Base-by-base conservation (phyloP, 2,888 invertebrate genomes). In the Epinotia bilunana region DNA sequence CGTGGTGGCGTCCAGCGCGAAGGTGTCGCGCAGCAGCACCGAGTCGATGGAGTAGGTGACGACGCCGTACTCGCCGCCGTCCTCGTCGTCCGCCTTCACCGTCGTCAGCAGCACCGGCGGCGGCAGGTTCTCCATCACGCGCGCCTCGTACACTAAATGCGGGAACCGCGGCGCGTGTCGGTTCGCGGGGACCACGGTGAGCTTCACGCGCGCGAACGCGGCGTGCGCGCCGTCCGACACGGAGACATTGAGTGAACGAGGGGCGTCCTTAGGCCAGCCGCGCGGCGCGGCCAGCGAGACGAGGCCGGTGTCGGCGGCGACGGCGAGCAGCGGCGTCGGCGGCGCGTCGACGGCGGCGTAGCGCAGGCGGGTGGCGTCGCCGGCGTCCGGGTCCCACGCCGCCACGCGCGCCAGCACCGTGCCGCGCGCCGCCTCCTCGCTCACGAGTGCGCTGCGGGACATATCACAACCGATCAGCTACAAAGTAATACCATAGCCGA, bases 171-270 rank as follows among this genome's bases (percentile, higher is more conserved):
- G 99, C 80, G 97, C 87, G 96, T 95, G 80, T 95, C 94, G 84
- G 93, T 99, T 99, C 77, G 97, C 96, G 11, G 98, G 96, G 76
- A 97, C 92, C 78, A 97, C 95, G 83, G 97, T 95, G 67, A 98
- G 96, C 92, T 97, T 97, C 18, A 98, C 95, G 79, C 97, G 94
- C 1, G 98, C 96, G 90, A 97, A 99, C 79, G 96, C 97, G 9
- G 98, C 98, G 92, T 98, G 99, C 55, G 99, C 98, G 49, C 99
- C 99, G 93, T 99, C 99, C 73, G 98, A 98, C 57, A 98, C 99
- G 1, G 99, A 99, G 49, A 99, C 96, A 93, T 99, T 99, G 76
- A 99, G 95, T 79, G 90, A 87, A 83, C 92, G 91, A 83, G 86
- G 84, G 76, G 96, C 91, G 83, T 96, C 96, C 71, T 79, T 95